A percentile compares a stretch with the other conserved stretches of the same genome.
These are phyloP conservation scores for Magallana angulata DNA, from an alignment of 1,140 invertebrate genomes.

Conservation along the genomic window DNA sequence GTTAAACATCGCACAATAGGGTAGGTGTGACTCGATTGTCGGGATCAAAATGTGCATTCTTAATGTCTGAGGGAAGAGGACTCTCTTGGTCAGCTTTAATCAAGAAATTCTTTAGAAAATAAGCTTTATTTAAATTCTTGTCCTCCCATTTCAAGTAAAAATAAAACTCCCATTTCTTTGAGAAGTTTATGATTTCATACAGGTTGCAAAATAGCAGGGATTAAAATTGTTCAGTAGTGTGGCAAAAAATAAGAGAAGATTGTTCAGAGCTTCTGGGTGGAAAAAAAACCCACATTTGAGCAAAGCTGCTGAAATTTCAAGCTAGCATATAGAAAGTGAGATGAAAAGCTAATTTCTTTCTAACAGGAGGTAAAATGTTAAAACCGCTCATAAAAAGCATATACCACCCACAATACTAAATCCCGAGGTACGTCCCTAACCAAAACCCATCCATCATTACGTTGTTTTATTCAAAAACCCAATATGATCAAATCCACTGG, in stretches of 20 bases:
- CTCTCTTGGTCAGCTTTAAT: conserved; percentile 17
- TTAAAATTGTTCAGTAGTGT: not conserved
- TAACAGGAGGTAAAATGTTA: not conserved
- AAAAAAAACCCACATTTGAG: not conserved
- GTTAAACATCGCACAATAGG: not conserved
- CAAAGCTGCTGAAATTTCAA: not conserved
- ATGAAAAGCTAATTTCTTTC: conserved; percentile 14
- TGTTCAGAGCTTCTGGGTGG: not conserved
- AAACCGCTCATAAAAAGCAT: not conserved
- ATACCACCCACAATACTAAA: not conserved
- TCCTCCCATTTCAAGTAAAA: not conserved
- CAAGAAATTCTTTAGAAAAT: conserved; percentile 13
- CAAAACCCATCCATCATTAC: not conserved
- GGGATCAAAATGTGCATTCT: conserved; percentile 16
- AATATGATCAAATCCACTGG: conserved; percentile 19
- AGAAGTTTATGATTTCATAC: not conserved
- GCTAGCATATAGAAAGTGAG: not conserved
- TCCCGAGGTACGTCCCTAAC: not conserved
- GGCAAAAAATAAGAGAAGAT: not conserved
- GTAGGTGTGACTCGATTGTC: not conserved
- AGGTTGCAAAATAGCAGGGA: not conserved
- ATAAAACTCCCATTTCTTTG: conserved; percentile 33
- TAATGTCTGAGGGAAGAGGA: conserved; percentile 11
- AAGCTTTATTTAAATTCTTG: conserved; percentile 7
- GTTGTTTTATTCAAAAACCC: conserved; percentile 24